These are phyloP conservation scores for Drosophila erecta DNA, from an alignment of 1,140 invertebrate genomes.

Conservation along the genomic window DNA sequence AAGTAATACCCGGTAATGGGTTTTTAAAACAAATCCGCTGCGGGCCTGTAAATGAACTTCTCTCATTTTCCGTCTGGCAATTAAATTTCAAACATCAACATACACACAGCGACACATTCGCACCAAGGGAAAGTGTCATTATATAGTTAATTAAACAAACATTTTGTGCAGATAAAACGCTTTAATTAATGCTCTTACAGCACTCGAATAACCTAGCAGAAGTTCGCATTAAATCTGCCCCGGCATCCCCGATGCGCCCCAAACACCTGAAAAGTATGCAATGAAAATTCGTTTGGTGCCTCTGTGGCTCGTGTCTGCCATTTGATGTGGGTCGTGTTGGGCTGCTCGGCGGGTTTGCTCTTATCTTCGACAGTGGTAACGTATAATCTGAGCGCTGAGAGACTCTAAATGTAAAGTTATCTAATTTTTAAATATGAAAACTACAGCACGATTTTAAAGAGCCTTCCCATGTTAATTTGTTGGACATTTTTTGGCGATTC, in stretches of 20 bases:
- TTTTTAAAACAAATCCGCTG: slow-evolving; percentile 81
- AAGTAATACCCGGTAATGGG: slow-evolving; percentile 80
- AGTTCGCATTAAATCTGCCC: slow-evolving; percentile 34
- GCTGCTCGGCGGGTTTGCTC: slow-evolving; percentile 1
- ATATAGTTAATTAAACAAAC: slow-evolving; percentile 81
- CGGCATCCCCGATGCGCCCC: background rate
- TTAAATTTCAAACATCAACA: slow-evolving; percentile 80
- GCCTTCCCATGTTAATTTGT: background rate
- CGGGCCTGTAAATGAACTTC: slow-evolving; percentile 62
- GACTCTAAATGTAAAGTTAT: no score
- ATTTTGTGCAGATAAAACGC: slow-evolving; percentile 69
- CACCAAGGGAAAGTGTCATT: slow-evolving; percentile 51
- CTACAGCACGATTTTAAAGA: no score
- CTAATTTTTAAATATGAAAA: no score
- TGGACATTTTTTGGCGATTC: background rate
- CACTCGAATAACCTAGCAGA: slow-evolving; percentile 36
- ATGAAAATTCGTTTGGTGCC: slow-evolving; percentile 37
- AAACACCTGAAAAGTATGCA: slow-evolving; percentile 69
- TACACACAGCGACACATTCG: background rate
- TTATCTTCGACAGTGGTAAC: background rate
- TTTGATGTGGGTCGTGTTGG: slow-evolving; percentile 21
- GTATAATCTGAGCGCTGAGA: background rate
- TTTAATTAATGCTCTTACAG: slow-evolving; percentile 70
- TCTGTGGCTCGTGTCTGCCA: slow-evolving; percentile 4
- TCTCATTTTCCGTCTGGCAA: slow-evolving; percentile 39